A percentile compares a stretch with the other conserved stretches of the same genome.
These are phyloP conservation scores for Gymnogyps californianus DNA, from an alignment of 2,113 vertebrate genomes.

Conservation along the genomic window DNA sequence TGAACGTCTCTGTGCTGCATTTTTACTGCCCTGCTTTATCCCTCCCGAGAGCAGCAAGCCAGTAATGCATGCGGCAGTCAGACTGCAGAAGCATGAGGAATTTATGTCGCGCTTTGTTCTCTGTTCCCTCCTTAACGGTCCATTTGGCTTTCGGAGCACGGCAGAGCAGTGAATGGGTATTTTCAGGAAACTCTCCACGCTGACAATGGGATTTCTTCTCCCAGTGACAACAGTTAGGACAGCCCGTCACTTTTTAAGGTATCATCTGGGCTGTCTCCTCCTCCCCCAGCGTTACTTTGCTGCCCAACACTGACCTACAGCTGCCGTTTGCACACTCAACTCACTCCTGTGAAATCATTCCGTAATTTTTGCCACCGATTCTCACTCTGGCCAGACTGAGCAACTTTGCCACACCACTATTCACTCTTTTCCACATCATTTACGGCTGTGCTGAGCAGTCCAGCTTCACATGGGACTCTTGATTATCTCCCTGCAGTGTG, in stretches of 20 bases:
- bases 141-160: neutral
- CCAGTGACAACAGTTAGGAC: neutral
- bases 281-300: neutral
- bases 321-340: neutral
- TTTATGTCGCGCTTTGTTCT: neutral
- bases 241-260: neutral
- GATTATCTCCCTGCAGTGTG: neutral
- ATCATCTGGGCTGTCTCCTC: neutral
- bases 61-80: neutral
- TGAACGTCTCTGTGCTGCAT: neutral
- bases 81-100: neutral
- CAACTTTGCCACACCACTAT: neutral
- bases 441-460: neutral
- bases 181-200: neutral
- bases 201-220: neutral
- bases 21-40: neutral
- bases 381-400: neutral
- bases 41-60: neutral
- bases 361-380: neutral
- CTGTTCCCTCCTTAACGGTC: conserved; percentile 23
- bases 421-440: neutral
- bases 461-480: neutral
- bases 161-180: neutral
- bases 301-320: neutral
- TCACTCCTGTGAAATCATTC: neutral